phyloP scores from a whole-genome alignment of 2,113 vertebrate genomes.

The Hoplias malabaricus region DNA sequence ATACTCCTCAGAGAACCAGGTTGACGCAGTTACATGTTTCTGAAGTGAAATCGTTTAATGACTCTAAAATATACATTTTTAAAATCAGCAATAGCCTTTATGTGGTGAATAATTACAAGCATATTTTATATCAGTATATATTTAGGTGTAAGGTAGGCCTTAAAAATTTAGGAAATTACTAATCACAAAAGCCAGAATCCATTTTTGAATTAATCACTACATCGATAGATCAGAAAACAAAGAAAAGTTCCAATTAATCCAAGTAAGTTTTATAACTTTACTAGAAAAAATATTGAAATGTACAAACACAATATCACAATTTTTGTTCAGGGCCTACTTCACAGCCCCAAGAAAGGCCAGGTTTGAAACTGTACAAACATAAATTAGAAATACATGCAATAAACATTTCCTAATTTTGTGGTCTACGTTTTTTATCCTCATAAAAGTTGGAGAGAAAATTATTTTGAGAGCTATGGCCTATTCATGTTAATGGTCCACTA shows the following conservation, averaged over 20 bases:
- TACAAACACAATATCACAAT: neutral
- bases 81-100: neutral
- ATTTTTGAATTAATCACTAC: neutral
- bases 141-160: neutral
- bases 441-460: neutral
- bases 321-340: neutral
- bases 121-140: neutral
- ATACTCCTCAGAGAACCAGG: conserved; percentile 15
- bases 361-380: neutral
- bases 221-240: neutral
- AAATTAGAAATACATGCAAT: neutral
- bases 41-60: conserved; percentile 13
- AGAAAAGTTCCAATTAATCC: neutral
- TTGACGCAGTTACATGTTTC: conserved; percentile 5
- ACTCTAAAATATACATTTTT: conserved; percentile 3
- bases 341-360: neutral
- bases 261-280: neutral
- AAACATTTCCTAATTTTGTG: too few species aligned
- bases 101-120: neutral
- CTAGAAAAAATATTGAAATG: neutral
- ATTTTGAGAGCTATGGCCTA: neutral
- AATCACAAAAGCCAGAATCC: neutral
- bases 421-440: neutral
- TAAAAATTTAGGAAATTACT: neutral
- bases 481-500: too few species aligned